These are phyloP conservation scores for Pseudachorutes palmiensis DNA, from an alignment of 1,140 invertebrate species.

Conservation along the genomic window DNA sequence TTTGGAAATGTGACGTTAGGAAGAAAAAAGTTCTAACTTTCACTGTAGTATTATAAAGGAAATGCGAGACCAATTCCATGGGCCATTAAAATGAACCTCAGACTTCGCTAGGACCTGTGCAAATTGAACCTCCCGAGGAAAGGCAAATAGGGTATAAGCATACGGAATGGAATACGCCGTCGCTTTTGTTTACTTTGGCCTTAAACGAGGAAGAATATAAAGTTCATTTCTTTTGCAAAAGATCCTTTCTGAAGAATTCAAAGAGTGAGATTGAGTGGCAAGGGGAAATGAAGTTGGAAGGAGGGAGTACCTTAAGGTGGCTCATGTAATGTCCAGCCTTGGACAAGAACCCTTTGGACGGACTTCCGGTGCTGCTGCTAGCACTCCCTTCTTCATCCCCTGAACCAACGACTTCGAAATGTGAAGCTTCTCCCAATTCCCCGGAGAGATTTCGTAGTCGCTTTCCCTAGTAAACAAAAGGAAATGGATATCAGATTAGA, in stretches of 20 bases:
- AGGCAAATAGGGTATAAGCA: too few relatives aligned
- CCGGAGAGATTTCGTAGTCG: slow-evolving; percentile 25
- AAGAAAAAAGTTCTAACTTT: too few relatives aligned
- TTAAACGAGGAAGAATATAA: too few relatives aligned
- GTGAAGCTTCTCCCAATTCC: slow-evolving; percentile 17
- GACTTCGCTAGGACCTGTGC: too few relatives aligned
- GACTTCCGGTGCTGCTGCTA: slow-evolving; percentile 15
- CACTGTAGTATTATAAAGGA: too few relatives aligned
- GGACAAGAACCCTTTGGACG: slow-evolving; percentile 31
- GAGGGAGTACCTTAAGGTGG: slow-evolving; percentile 28
- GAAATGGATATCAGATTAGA: neutral
- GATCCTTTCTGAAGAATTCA: neutral
- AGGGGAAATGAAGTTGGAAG: neutral
- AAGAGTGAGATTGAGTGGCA: too few relatives aligned
- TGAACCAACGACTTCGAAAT: slow-evolving; percentile 23
- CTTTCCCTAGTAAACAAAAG: slow-evolving; percentile 21
- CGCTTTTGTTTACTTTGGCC: too few relatives aligned
- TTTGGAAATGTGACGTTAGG: too few relatives aligned
- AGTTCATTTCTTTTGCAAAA: neutral
- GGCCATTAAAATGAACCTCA: too few relatives aligned
- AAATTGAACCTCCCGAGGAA: too few relatives aligned
- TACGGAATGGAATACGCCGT: too few relatives aligned
- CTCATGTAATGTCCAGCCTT: slow-evolving; percentile 31
- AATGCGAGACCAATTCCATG: too few relatives aligned
- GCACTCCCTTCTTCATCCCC: neutral